Evolutionary conservation across 2,888 invertebrate genomes (phyloP), one percentile per base, ranked within the genome.

Genomic region (Sclerodermus sp.): DNA sequence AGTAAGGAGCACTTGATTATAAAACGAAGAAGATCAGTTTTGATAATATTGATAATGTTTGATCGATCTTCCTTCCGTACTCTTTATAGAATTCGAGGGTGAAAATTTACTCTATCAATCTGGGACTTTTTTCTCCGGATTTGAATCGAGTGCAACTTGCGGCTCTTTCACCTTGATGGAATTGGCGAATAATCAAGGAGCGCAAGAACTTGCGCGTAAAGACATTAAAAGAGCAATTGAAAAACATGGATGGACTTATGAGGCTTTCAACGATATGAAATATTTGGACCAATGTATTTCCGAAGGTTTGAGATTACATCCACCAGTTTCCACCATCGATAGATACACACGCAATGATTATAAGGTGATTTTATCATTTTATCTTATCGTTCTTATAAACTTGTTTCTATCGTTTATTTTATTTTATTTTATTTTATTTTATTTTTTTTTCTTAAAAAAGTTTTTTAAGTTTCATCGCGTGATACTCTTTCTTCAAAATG

Each of bases 71-170:
- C 12, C 34, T 46, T 45, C 5, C 14, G n/a, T 34, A 14, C 6
- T 9, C 29, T n/a, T 38, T 39, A 3, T 42, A 74, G 75, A 71
- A 57, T 75, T 75, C 45, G 71, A 72, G 38, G 74, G 74, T 3
- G 71, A 74, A 29, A 71, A 73, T 57, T 54, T 75, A 13, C 45
- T 75, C 1, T 70, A 62, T n/a, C 75, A 75, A 42, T 68, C 73
- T 3, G 75, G 73, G 12, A 73, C 73, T 1, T 73, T 75, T 43
- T 75, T 75, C 45, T 73, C 75, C 13, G 75, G 75, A n/a, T 74
- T 73, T 41, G 75, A 75, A 49, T 74, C 75, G 0, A 75, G 73
- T 45, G 64, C 73, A 4, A 68, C 71, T 1, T 59, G 68, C 3
- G 58, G 68, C 32, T 54, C 71, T 1, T 74, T 75, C 40, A 73